Evolutionary conservation across 1,140 invertebrate species (phyloP).

Genomic region (Drosophila bifasciata): DNA sequence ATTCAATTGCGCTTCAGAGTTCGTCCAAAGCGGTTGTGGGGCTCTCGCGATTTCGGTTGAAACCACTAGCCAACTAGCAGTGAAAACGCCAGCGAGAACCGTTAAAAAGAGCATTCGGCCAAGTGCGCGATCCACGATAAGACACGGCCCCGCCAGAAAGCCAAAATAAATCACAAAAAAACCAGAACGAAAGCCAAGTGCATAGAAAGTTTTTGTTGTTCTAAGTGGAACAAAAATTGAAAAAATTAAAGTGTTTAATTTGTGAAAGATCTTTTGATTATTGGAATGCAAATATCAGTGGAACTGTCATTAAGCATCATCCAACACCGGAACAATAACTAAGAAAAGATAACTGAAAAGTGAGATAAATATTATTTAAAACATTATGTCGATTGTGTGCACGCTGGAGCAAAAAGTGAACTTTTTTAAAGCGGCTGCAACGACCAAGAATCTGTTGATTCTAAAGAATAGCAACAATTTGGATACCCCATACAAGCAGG

Average conservation of each 20-base stretch:
- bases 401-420: conserved; percentile 77
- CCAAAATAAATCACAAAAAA: conserved; percentile 29
- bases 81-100: conserved; percentile 37
- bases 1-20: conserved; percentile 76
- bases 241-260: conserved; percentile 1
- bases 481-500: conserved; percentile 54
- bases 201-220: conserved; percentile 27
- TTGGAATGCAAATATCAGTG: conserved; percentile 8
- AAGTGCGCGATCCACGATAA: conserved; percentile 30
- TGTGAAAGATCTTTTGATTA: not conserved
- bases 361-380: conserved; percentile 28
- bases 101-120: conserved; percentile 50
- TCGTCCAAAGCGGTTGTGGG: conserved; percentile 73
- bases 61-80: conserved; percentile 9
- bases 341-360: conserved; percentile 29
- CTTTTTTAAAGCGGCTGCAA: conserved; percentile 70
- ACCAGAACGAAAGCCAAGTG: conserved; percentile 8
- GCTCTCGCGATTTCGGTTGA: conserved; percentile 45
- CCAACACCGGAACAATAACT: not conserved
- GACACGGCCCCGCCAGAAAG: conserved; percentile 33
- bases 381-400: conserved; percentile 82
- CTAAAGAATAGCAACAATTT: conserved; percentile 63
- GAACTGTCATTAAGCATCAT: conserved; percentile 7
- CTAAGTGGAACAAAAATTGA: conserved; percentile 33
- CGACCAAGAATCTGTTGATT: conserved; percentile 67